phyloP scores from a whole-genome alignment of 2,797 vertebrate genomes.

The Danio aesculapii region DNA sequence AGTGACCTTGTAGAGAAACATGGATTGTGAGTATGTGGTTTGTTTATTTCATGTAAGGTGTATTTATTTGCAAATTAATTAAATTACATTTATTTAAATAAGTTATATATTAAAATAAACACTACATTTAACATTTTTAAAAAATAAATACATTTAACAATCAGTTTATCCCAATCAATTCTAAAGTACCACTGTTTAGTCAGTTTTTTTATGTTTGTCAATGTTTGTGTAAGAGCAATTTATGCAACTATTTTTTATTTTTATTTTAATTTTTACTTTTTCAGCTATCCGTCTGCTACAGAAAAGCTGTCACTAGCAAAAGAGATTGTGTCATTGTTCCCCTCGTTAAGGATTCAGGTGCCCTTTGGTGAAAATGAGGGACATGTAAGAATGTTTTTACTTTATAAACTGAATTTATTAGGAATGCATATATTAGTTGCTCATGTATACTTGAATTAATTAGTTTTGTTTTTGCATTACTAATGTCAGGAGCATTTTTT shows the following conservation, averaged over 20 bases:
- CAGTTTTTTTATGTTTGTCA: background rate
- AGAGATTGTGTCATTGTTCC: background rate
- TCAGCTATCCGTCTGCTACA: conserved; percentile 1
- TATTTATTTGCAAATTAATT: background rate
- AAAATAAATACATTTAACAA: background rate
- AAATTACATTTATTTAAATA: background rate
- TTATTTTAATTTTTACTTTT: no score
- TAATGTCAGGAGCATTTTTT: background rate
- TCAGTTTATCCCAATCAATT: background rate
- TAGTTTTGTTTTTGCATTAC: background rate
- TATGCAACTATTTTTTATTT: background rate
- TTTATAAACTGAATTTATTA: background rate
- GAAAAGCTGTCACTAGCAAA: background rate
- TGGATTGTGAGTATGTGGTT: conserved; percentile 1
- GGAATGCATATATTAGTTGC: background rate
- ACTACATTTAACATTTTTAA: background rate
- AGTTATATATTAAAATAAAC: background rate
- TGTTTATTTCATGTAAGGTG: background rate
- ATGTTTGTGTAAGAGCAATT: background rate
- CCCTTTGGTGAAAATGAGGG: conserved; percentile 9
- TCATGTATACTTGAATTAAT: background rate
- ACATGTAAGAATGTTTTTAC: background rate
- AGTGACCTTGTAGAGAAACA: background rate
- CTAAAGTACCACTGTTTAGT: background rate
- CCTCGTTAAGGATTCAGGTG: background rate